These are phyloP conservation scores for Phymorhynchus buccinoides DNA, from an alignment of 1,140 invertebrate genomes.

Conservation along the genomic window DNA sequence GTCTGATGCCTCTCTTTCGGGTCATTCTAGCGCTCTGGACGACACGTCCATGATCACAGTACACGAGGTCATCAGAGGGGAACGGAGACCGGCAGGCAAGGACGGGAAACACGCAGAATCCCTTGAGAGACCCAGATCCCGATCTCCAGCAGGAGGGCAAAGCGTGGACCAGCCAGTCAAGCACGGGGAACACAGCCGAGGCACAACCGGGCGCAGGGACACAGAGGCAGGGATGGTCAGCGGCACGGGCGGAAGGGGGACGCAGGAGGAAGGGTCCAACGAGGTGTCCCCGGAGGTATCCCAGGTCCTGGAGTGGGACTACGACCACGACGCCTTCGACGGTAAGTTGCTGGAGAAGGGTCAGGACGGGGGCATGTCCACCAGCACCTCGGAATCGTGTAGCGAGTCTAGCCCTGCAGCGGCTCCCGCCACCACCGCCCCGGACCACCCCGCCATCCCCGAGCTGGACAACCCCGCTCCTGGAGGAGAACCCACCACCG, in stretches of 20 bases:
- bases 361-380: conserved; percentile 38
- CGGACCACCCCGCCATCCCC: neutral
- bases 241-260: neutral
- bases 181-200: neutral
- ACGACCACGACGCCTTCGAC: conserved; percentile 48
- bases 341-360: conserved; percentile 42
- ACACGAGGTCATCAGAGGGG: neutral
- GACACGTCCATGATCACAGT: conserved; percentile 46
- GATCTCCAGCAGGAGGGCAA: neutral
- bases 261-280: conserved; percentile 45
- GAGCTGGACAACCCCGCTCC: conserved; percentile 8
- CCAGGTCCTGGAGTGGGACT: conserved; percentile 49
- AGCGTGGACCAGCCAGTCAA: no score
- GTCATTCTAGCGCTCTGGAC: conserved; percentile 36
- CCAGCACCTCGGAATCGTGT: conserved; percentile 48
- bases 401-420: conserved; percentile 32
- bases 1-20: conserved; percentile 23
- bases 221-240: no score
- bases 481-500: conserved; percentile 2
- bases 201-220: neutral
- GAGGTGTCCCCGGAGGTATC: conserved; percentile 47
- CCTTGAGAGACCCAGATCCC: no score
- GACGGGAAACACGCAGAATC: neutral
- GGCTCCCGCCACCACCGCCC: neutral
- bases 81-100: neutral